Conservation (phyloP, 2,888 invertebrate genomes). For the Latheticus oryzae region DNA sequence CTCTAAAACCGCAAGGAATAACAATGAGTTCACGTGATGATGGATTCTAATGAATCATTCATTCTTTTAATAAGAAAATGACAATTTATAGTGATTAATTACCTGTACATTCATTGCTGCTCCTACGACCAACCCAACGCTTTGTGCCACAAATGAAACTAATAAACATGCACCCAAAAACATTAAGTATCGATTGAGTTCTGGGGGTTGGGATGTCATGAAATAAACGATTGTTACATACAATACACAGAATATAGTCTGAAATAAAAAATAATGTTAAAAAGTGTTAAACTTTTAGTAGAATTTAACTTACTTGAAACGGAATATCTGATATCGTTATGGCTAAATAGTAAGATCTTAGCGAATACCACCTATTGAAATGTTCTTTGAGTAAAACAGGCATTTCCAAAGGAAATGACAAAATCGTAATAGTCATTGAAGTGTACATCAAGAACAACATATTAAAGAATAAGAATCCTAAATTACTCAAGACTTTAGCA, state of each 20-base stretch:
- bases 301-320: constrained; percentile 83
- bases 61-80: too few species aligned
- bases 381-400: constrained; percentile 94
- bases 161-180: constrained; percentile 88
- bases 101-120: constrained; percentile 94
- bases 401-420: constrained; percentile 97
- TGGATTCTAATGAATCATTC: constrained; percentile 7
- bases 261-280: constrained; percentile 57
- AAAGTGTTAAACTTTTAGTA: too few species aligned
- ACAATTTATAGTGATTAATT: constrained; percentile 38
- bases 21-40: constrained; percentile 15
- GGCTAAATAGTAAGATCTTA: constrained; percentile 93
- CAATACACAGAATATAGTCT: constrained; percentile 93
- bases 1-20: too few species aligned
- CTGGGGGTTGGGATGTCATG: constrained; percentile 93
- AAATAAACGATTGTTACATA: constrained; percentile 95
- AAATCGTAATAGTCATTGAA: constrained; percentile 98
- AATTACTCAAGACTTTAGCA: constrained; percentile 94
- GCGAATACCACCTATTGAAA: constrained; percentile 96
- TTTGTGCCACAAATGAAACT: constrained; percentile 95
- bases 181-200: constrained; percentile 85
- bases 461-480: constrained; percentile 97
- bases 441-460: constrained; percentile 99
- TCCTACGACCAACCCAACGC: constrained; percentile 93
- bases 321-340: constrained; percentile 97